These are phyloP conservation scores for Abscondita cerata DNA, from an alignment of 2,888 invertebrate genomes.

Conservation along the genomic window DNA sequence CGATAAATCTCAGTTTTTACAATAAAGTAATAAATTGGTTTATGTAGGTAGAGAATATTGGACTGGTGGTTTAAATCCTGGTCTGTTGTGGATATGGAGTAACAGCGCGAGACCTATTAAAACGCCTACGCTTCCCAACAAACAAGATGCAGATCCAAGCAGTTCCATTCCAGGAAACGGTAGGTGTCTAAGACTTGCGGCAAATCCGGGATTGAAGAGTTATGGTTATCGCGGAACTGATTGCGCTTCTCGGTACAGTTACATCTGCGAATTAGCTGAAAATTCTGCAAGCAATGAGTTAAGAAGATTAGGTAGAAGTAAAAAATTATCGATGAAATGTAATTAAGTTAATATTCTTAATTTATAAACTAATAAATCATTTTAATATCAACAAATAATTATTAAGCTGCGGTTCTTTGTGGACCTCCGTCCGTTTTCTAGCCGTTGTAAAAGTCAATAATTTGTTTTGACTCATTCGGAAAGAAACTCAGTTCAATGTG, in stretches of 20 bases:
- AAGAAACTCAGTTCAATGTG: too few relatives aligned
- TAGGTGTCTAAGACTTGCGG: constrained; percentile 74
- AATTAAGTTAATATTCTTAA: too few relatives aligned
- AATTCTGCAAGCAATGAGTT: constrained; percentile 69
- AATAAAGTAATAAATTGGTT: constrained; percentile 16
- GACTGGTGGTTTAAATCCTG: constrained; percentile 86
- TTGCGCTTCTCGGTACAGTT: constrained; percentile 71
- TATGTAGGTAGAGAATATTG: constrained; percentile 74
- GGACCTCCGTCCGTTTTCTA: too few relatives aligned
- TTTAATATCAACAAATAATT: too few relatives aligned
- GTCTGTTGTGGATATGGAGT: constrained; percentile 87
- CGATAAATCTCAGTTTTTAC: too few relatives aligned
- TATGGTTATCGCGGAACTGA: constrained; percentile 77
- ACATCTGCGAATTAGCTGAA: constrained; percentile 74
- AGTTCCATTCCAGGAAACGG: constrained; percentile 68
- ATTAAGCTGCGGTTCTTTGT: too few relatives aligned
- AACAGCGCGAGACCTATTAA: constrained; percentile 79
- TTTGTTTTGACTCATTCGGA: too few relatives aligned
- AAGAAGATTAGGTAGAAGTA: constrained; percentile 50
- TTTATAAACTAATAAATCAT: too few relatives aligned
- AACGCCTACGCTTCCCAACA: constrained; percentile 46
- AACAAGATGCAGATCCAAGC: constrained; percentile 58
- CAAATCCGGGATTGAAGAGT: constrained; percentile 66
- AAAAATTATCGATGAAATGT: constrained; percentile 25
- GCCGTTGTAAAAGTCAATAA: too few relatives aligned